A percentile compares a stretch with the other conserved stretches of the same genome.
These are phyloP conservation scores for Petrolisthes cinctipes DNA, from an alignment of 2,888 invertebrate genomes.

Conservation along the genomic window DNA sequence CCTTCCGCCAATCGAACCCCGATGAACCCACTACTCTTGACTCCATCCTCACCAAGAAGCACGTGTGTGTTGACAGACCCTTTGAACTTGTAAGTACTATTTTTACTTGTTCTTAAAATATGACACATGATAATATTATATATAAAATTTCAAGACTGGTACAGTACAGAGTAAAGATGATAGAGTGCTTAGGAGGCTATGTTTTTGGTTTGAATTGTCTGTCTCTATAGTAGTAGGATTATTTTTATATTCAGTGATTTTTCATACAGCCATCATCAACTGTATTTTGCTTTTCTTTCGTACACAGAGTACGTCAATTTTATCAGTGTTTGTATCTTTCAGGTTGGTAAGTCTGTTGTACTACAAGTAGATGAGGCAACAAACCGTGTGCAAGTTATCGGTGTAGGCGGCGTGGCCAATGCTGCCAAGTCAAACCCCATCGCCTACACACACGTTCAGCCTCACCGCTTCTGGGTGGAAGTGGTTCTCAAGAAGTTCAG, in stretches of 20 bases:
- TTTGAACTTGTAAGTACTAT: constrained; percentile 35
- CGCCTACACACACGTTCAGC: constrained; percentile 45
- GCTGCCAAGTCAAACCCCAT: constrained; percentile 38
- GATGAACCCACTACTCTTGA: constrained; percentile 22
- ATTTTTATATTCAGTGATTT: too few relatives aligned
- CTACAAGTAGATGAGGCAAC: constrained; percentile 16
- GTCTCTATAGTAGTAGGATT: too few relatives aligned
- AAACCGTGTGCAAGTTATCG: constrained; percentile 19
- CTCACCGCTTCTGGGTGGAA: constrained; percentile 50
- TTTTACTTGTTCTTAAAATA: neutral
- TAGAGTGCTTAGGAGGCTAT: too few relatives aligned
- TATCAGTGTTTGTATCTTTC: neutral
- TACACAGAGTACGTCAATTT: too few relatives aligned
- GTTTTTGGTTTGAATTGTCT: too few relatives aligned
- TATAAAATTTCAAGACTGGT: neutral
- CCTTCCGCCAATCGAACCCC: neutral
- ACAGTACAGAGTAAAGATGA: neutral
- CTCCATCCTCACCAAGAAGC: constrained; percentile 35
- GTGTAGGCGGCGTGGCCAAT: constrained; percentile 41
- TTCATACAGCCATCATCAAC: neutral
- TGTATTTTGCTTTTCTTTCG: too few relatives aligned
- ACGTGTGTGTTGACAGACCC: constrained; percentile 43
- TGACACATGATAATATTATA: neutral
- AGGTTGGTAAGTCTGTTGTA: constrained; percentile 43
- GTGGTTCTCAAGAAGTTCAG: constrained; percentile 34